Base-by-base conservation (phyloP, 2,113 vertebrate genomes). In the Petaurus breviceps region DNA sequence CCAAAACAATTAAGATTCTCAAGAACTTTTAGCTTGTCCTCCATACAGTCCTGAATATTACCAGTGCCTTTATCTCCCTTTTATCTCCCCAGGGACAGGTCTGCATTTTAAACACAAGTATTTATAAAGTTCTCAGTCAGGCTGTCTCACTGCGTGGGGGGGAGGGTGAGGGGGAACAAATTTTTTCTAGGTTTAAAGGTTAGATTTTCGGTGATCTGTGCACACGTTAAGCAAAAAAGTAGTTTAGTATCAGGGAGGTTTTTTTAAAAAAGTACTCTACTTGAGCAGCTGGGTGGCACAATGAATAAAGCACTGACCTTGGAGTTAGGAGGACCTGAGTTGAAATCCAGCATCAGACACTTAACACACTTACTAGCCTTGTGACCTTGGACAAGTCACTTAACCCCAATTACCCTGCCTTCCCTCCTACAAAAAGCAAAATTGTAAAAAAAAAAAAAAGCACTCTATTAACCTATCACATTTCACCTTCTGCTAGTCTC, bases 151-250 rank as follows among this genome's bases (percentile, higher is more conserved):
- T 92, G 91, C n/a, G 14, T 52, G 49, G n/a, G 16, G 90, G 24
- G 19, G 95, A n/a, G n/a, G 91, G 14, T 52, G 49, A n/a, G 16
- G 90, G 24, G 19, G 95, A n/a, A 95, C 92, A 91, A 68, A 19
- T 96, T 91, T 22, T 91, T 93, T 89, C 54, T 26, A 43, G 1
- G 7, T 89, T 95, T 93, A 93, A 92, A 95, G 23, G 57, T 8
- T 93, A 93, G 19, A 90, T 95, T 61, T 84, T 92, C 7, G 43
- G 77, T 89, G 43, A 46, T n/a, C 37, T 89, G n/a, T 89, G 11
- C 22, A 43, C 23, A 25, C 8, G 25, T 8, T 55, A 55, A 55
- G 54, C 24, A 55, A 55, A 55, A 25, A 55, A 52, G 54, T 25
- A 25, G 54, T 26, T 55, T 52, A 52, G 51, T 19, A 52, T 52